Conservation (phyloP, 2,888 invertebrate genomes). For the Cheilosia vulpina region DNA sequence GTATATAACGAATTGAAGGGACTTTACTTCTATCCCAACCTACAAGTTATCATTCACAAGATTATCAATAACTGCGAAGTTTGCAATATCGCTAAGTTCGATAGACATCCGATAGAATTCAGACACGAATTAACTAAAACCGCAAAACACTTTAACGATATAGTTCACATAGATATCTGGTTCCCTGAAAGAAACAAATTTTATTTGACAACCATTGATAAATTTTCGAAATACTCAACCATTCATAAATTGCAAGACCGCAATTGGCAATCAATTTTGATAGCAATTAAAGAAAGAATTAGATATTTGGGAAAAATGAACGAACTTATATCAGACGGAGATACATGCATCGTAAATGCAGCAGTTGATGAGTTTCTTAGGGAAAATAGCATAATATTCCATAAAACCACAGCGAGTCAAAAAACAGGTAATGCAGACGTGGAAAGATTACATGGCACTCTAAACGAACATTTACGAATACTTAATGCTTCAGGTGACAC, state of each 20-base stretch:
- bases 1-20: background rate
- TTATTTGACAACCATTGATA: too few species aligned
- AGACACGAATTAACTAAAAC: conserved; percentile 5
- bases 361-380: too few species aligned
- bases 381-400: too few species aligned
- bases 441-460: conserved; percentile 11
- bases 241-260: background rate
- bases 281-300: conserved; percentile 6
- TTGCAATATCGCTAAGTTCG: conserved; percentile 1
- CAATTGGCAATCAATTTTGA: conserved; percentile 1
- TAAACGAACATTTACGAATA: too few species aligned
- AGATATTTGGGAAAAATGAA: background rate
- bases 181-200: conserved; percentile 5
- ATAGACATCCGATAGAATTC: background rate
- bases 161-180: conserved; percentile 4
- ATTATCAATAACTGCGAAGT: background rate
- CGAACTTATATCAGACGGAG: conserved; percentile 9
- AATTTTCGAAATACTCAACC: too few species aligned
- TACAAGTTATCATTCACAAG: background rate
- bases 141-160: background rate
- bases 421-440: conserved; percentile 2
- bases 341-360: too few species aligned
- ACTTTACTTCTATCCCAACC: background rate
- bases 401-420: conserved; percentile 1
- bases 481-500: background rate